Base-by-base conservation (phyloP, 2,888 invertebrate species). In the Orthonychiurus folsomi region DNA sequence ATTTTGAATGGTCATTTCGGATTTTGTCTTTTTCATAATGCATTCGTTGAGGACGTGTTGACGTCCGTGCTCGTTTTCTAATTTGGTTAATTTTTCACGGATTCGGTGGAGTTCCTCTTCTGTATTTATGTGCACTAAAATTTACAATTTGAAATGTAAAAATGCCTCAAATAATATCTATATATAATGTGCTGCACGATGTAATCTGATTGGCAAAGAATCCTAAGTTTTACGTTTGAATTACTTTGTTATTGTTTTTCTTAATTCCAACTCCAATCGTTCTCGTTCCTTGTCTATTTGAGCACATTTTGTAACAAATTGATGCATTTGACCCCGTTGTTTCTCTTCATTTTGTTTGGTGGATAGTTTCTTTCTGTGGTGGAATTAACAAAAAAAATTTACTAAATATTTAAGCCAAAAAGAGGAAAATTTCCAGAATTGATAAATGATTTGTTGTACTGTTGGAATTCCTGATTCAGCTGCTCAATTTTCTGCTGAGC, bases 231-330 rank as follows among this genome's bases (percentile, higher is more conserved):
- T 56, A 23, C 3, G 5, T 26, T 18, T 25, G 50, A 50, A 3
- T 24, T 59, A 63, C 63, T 60, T 65, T 52, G 60, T 50, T 18
- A 55, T 28, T 28, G 59, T 47, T 27, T 63, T 24, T 12, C n/a
- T 18, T 5, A 63, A 27, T 24, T 67, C 62, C 3, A 20, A 5
- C 1, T 28, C 27, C 0, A 61, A 1, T n/a, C 50, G 26, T 54
- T 69, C 56, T 3, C 63, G 25, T 53, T 66, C 66, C 54, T 63
- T 65, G 5, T 66, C 62, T 2, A 68, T 20, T 58, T 63, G 66
- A 23, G 59, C 63, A 62, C 62, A 68, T 58, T 64, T 66, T 21
- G 59, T 63, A 53, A 65, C 60, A 25, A 64, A 3, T 52, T 56
- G 60, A 47, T 64, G 61, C n/a, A 66, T 3, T 50, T 69, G 65